phyloP scores from a whole-genome alignment of 64 coral and sea anemone species.

The Trachythela sp. region DNA sequence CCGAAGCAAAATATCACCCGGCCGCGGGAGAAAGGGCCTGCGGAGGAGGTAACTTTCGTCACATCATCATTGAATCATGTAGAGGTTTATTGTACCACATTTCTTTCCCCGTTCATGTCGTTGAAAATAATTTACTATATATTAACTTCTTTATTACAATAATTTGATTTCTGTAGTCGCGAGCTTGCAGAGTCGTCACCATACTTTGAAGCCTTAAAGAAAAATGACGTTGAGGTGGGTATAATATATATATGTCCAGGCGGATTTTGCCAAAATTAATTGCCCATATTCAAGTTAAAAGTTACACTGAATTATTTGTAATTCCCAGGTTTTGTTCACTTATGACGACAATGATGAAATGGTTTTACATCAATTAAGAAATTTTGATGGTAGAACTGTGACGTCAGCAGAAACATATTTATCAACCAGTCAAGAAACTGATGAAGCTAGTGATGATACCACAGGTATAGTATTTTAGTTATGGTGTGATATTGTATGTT shows the following conservation, averaged over 20 bases:
- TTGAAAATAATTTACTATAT: too few species aligned
- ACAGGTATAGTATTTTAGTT: neutral
- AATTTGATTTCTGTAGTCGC: neutral
- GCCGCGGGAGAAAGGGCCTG: too few species aligned
- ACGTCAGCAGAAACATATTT: slow-evolving; percentile 25
- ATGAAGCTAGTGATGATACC: neutral
- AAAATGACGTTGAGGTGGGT: slow-evolving; percentile 6
- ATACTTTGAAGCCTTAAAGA: slow-evolving; percentile 20
- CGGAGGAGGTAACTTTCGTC: too few species aligned
- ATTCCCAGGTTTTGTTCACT: slow-evolving; percentile 1
- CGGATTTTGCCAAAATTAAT: neutral
- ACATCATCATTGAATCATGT: too few species aligned
- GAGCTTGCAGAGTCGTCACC: slow-evolving; percentile 1
- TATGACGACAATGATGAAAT: slow-evolving; percentile 17
- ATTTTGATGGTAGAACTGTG: slow-evolving; percentile 15
- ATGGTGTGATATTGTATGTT: neutral
- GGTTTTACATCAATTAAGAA: slow-evolving; percentile 16
- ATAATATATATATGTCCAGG: neutral
- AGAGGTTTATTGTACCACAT: too few species aligned
- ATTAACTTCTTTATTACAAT: too few species aligned
- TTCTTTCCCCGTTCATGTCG: too few species aligned
- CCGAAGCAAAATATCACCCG: too few species aligned
- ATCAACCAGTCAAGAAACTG: neutral
- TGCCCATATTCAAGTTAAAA: too few species aligned
- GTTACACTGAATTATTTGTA: neutral